Evolutionary conservation across 1,140 invertebrate genomes (phyloP).

Genomic region (Frieseomelitta varia): DNA sequence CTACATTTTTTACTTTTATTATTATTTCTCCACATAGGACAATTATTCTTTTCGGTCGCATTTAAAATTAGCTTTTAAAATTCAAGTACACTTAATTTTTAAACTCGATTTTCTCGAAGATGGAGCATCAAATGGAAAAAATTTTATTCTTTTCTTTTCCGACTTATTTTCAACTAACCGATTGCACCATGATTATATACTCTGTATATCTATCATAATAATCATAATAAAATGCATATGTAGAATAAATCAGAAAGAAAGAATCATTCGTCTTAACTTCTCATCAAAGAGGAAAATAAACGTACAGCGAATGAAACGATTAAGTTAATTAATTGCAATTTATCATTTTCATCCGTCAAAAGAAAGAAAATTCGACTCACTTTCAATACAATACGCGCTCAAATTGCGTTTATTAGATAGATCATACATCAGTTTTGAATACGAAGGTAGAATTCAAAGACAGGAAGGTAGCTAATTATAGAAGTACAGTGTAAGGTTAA

Average conservation of each 20-base stretch:
- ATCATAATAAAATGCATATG: background rate
- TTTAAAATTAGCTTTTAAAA: no score
- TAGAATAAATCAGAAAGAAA: background rate
- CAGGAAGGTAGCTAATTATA: conserved; percentile 41
- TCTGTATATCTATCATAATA: background rate
- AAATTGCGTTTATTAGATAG: conserved; percentile 6
- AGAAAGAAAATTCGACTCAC: background rate
- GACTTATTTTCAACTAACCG: no score
- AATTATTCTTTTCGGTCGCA: no score
- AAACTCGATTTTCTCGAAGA: no score
- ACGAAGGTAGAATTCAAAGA: conserved; percentile 13
- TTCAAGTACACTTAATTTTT: no score
- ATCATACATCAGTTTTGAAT: conserved; percentile 19
- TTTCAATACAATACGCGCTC: background rate
- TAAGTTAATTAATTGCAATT: background rate
- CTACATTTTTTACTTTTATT: no score
- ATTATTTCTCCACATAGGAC: no score
- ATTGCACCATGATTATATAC: no score
- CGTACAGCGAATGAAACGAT: background rate
- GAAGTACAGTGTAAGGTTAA: conserved; percentile 39
- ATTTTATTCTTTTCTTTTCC: no score
- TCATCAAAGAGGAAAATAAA: background rate
- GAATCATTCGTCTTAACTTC: background rate
- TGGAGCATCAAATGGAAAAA: no score
- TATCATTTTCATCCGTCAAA: background rate